Evolutionary conservation across 2,113 vertebrate species (phyloP).

Genomic region (Dicrurus megarhynchus): DNA sequence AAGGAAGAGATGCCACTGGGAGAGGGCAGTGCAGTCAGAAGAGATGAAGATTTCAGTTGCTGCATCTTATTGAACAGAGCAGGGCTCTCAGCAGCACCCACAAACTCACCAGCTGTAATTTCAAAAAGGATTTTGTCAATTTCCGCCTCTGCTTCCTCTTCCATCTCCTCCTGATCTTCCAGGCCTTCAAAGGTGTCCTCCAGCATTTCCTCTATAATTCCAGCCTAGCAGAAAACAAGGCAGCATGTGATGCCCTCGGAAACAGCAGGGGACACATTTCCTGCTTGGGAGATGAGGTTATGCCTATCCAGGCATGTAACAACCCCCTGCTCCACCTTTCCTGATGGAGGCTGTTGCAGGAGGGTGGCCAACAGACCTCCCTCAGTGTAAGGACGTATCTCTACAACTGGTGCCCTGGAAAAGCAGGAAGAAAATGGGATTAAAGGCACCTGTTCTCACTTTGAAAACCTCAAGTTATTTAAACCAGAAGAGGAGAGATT

Average conservation of each 20-base stretch:
- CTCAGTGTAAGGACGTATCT: accelerated
- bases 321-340: not conserved
- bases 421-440: not conserved
- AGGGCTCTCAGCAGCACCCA: not conserved
- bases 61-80: not conserved
- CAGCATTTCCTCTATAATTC: conserved; percentile 98
- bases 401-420: not conserved
- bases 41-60: not conserved
- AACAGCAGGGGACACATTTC: not conserved
- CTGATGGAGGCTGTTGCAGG: accelerated
- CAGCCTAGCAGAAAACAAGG: conserved; percentile 78
- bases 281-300: accelerated
- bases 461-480: not conserved
- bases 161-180: conserved; percentile 98
- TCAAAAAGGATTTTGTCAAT: conserved; percentile 97
- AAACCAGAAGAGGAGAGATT: not conserved
- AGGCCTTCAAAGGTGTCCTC: conserved; percentile 95
- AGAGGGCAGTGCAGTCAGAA: accelerated
- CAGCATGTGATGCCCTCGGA: accelerated
- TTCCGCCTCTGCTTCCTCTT: conserved; percentile 92
- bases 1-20: not conserved
- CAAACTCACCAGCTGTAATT: conserved; percentile 89
- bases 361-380: not conserved
- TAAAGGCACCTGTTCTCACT: accelerated
- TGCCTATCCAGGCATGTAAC: not conserved